phyloP scores from a whole-genome alignment of 2,797 vertebrate genomes.

The Smutsia temminckii region DNA sequence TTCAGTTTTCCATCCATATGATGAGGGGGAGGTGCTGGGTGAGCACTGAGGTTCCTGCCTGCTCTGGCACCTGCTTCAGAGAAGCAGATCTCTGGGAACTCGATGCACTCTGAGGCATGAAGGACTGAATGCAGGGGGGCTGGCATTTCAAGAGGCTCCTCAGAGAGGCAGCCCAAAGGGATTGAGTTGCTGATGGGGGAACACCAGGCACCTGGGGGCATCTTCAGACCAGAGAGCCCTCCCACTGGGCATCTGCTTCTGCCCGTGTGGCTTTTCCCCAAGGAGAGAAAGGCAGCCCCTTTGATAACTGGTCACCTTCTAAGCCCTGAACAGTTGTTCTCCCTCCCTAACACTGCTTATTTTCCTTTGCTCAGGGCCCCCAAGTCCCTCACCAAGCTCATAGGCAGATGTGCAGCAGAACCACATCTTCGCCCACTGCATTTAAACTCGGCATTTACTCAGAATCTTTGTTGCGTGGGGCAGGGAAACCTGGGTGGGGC shows the following conservation, averaged over 20 bases:
- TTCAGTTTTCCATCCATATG: constrained; percentile 43
- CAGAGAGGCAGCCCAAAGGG: not conserved
- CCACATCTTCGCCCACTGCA: not conserved
- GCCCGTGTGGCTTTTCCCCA: too few species aligned
- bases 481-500: not conserved
- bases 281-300: not conserved
- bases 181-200: not conserved
- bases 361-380: not conserved
- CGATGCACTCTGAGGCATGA: not conserved
- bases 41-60: constrained; percentile 34
- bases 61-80: constrained; percentile 35
- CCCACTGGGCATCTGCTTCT: not conserved
- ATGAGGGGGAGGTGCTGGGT: constrained; percentile 50
- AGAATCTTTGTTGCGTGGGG: not conserved
- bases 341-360: not conserved
- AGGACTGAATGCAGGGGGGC: not conserved
- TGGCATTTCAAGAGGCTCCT: not conserved
- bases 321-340: not conserved
- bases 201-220: not conserved
- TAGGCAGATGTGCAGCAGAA: not conserved
- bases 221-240: not conserved
- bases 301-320: not conserved
- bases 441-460: not conserved
- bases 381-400: not conserved
- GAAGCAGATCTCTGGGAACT: constrained; percentile 21